Evolutionary conservation across 2,888 invertebrate genomes (phyloP).

Genomic region (Prosopocoilus inquinatus): DNA sequence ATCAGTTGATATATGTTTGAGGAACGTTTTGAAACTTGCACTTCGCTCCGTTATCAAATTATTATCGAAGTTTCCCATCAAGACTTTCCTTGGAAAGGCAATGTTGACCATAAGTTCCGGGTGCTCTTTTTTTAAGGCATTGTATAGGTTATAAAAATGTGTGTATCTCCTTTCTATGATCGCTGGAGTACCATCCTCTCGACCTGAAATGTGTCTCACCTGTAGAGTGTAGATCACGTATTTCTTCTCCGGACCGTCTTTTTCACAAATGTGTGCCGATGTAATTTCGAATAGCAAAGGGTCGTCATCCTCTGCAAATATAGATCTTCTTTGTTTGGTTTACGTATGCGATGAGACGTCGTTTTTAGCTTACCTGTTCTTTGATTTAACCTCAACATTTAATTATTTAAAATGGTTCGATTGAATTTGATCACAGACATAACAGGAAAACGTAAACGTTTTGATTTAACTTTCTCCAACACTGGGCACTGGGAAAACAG

Average conservation of each 20-base stretch:
- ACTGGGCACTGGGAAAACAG: too few species aligned
- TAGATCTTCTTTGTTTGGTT: too few species aligned
- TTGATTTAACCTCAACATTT: constrained; percentile 10
- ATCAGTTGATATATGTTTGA: constrained; percentile 58
- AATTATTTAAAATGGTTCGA: background rate
- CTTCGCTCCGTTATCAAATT: constrained; percentile 65
- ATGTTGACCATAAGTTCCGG: constrained; percentile 56
- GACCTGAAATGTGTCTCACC: constrained; percentile 59
- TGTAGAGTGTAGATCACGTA: constrained; percentile 69
- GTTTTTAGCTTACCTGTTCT: background rate
- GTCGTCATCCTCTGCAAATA: constrained; percentile 33
- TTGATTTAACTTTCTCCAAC: too few species aligned
- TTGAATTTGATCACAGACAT: too few species aligned
- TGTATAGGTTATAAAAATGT: constrained; percentile 66
- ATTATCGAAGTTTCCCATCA: constrained; percentile 70
- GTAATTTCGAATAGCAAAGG: constrained; percentile 65
- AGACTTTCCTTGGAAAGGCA: constrained; percentile 66
- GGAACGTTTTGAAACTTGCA: constrained; percentile 62
- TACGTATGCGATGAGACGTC: background rate
- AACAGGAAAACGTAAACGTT: too few species aligned
- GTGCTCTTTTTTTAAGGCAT: constrained; percentile 59
- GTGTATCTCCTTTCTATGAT: constrained; percentile 71
- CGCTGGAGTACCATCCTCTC: constrained; percentile 58
- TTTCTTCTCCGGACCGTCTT: constrained; percentile 62
- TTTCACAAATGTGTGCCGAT: constrained; percentile 63